A percentile compares a stretch with the other conserved stretches of the same genome.
phyloP scores from a whole-genome alignment of 2,888 invertebrate genomes.

The Parnassius glacialis region DNA sequence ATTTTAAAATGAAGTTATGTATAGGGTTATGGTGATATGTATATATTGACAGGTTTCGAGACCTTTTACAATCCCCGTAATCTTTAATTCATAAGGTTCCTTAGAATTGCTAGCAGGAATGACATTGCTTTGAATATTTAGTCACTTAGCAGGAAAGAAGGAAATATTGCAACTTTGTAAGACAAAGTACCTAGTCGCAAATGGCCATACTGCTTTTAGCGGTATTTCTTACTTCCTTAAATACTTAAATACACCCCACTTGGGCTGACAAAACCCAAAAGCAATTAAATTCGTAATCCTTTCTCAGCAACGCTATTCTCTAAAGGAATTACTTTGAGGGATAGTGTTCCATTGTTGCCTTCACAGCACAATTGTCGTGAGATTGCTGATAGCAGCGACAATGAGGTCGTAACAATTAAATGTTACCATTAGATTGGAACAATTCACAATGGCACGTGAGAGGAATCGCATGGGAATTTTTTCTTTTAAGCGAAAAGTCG shows the following conservation, averaged over 20 bases:
- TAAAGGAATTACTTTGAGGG: slow-evolving; percentile 38
- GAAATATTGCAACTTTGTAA: background rate
- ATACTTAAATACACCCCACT: slow-evolving; percentile 17
- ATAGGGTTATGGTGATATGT: too few species aligned
- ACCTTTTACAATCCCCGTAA: too few species aligned
- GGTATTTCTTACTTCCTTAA: slow-evolving; percentile 12
- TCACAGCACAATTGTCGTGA: slow-evolving; percentile 48
- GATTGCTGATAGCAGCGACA: slow-evolving; percentile 65
- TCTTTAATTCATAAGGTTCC: too few species aligned
- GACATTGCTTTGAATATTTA: too few species aligned
- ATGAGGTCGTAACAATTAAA: slow-evolving; percentile 70
- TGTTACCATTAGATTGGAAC: slow-evolving; percentile 59
- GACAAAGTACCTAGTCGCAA: background rate
- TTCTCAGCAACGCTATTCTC: slow-evolving; percentile 29
- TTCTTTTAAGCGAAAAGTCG: slow-evolving; percentile 39
- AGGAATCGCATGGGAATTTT: slow-evolving; percentile 69
- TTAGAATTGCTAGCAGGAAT: too few species aligned
- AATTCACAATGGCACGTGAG: slow-evolving; percentile 75
- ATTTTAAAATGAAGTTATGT: too few species aligned
- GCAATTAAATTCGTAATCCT: slow-evolving; percentile 30
- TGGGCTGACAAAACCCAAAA: slow-evolving; percentile 14
- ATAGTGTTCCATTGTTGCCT: slow-evolving; percentile 40
- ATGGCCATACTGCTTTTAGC: slow-evolving; percentile 7
- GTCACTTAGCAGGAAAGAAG: too few species aligned
- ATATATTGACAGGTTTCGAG: too few species aligned